Base-by-base conservation (phyloP, 2,797 vertebrate species). In the Scleropages formosus region DNA sequence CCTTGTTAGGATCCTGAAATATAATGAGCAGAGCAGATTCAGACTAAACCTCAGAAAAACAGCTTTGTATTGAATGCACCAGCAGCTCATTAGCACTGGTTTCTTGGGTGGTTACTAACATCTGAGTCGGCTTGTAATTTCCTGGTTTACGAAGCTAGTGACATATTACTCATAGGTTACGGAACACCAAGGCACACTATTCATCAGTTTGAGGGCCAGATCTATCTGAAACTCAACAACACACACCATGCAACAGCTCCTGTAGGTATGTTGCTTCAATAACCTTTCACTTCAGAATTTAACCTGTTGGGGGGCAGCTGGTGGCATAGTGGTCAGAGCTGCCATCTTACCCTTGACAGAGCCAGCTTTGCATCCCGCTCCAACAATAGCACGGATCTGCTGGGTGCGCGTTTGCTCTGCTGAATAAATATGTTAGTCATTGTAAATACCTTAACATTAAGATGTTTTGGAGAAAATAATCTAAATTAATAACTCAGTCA, bases 151-250 rank as follows among this genome's bases (percentile, higher is more conserved):
- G 67, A 77, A 75, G 22, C 44, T 65, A 16, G 20, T 65, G 70
- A 60, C 22, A 59, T 60, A 73, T 73, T 66, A 72, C 51, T 60
- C 75, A 70, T 64, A 67, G 31, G 26, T 59, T 65, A 18, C n/a
- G 44, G 46, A 56, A 27, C 58, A 66, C 24, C 22, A 24, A 71
- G 62, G 72, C 18, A 65, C 20, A 65, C 44, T 44, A 64, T 64
- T 56, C 46, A 71, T 16, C 27, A 46, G 31, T 18, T 20, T 56
- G 62, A 24, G 24, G 63, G 76, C 20, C 51, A 72, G 49, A 59
- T 53, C 16, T 12, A 60, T 24, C 26, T 6, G 26, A 63, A 47
- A 26, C 27, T 53, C 22, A 24, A 72, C 71, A 12, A 11, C 9
- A 70, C 26, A 62, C 46, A 56, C 49, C 26, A 31, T 59, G 15